These are phyloP conservation scores for Borostomias antarcticus DNA, from an alignment of 2,797 vertebrate species.

Conservation along the genomic window DNA sequence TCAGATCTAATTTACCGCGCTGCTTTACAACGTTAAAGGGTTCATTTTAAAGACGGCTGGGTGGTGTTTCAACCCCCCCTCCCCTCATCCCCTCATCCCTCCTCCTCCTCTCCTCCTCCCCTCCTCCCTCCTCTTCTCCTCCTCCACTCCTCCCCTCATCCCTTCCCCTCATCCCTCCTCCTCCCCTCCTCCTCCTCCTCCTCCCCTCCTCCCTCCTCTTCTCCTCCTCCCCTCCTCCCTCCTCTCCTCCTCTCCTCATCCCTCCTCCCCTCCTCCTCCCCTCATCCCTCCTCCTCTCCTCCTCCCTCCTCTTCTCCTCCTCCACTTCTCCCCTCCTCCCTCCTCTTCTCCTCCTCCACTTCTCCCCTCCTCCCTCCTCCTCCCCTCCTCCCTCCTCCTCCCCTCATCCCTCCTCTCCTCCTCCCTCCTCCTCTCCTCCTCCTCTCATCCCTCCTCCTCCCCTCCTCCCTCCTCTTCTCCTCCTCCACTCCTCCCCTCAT, in stretches of 20 bases:
- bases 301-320: neutral
- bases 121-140: neutral
- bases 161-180: neutral
- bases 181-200: no score
- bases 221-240: no score
- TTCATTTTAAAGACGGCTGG: conserved; percentile 9
- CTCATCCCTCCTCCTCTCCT: no score
- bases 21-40: conserved; percentile 13
- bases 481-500: conserved; percentile 42
- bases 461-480: neutral
- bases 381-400: no score
- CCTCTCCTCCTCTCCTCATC: no score
- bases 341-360: no score
- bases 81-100: neutral
- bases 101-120: neutral
- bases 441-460: conserved; percentile 23
- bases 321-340: neutral
- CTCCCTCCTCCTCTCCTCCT: conserved; percentile 4
- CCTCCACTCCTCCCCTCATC: neutral
- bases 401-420: conserved; percentile 8
- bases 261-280: no score
- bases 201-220: no score
- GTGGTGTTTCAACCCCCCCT: neutral
- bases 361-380: no score
- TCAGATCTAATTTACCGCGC: conserved; percentile 1